Conservation (phyloP, 2,113 vertebrate species). For the Cygnus buccinator region DNA sequence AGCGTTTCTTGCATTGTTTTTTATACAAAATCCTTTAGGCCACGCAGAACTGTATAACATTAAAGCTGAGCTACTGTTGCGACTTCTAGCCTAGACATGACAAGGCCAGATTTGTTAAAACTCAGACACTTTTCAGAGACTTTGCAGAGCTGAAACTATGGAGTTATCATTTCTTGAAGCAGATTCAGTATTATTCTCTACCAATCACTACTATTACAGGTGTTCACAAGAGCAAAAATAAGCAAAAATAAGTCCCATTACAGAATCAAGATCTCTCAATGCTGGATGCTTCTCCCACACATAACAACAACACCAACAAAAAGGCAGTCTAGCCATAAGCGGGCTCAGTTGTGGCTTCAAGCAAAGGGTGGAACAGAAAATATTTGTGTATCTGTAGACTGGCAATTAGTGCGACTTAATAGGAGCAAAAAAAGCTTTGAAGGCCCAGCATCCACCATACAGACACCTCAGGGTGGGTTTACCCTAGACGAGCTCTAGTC, state of each 20-base stretch:
- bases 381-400: neutral
- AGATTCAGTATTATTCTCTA: neutral
- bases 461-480: neutral
- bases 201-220: neutral
- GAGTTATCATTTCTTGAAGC: neutral
- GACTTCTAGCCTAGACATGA: neutral
- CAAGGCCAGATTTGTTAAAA: neutral
- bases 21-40: neutral
- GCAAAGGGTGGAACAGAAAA: neutral
- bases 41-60: neutral
- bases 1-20: neutral
- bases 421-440: neutral
- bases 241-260: neutral
- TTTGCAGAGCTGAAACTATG: neutral
- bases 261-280: neutral
- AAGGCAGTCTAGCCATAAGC: neutral
- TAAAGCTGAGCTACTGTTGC: neutral
- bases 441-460: neutral
- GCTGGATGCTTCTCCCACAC: neutral
- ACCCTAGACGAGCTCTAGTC: neutral
- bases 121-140: neutral
- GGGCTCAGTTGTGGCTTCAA: neutral
- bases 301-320: neutral
- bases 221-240: neutral
- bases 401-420: neutral